Evolutionary conservation across 1,140 invertebrate genomes (phyloP), one percentile per base, ranked within the genome.

Genomic region (Drosophila tropicalis): DNA sequence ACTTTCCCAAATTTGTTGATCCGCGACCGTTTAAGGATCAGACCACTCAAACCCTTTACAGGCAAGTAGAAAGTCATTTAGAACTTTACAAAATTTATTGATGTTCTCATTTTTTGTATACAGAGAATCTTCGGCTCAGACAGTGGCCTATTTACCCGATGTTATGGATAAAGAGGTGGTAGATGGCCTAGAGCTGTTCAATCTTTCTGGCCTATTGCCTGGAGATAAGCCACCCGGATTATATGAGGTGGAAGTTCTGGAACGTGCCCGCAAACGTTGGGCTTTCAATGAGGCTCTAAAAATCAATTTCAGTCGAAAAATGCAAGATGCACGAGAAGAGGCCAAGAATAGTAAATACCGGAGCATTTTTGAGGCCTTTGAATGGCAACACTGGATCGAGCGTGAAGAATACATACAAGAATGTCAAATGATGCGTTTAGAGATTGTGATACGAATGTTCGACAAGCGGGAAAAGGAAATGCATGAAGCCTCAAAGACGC

Each of bases 121-220:
- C 51, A 92, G 91, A 70, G 96, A 97, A 81, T 94, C 94, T 15
- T 95, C 96, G 67, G 93, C 94, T 17, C 96, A 97, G 92, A 97
- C 96, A 1, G 83, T 94, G 55, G 95, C 96, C 1, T 97, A 95
- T 65, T 94, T 95, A 34, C 91, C 91, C 0, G 91, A 93, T 13
- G 93, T 94, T 76, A 91, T 93, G 4, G 74, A 93, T 41, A 75
- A 84, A 5, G 79, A 82, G 0, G 44, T 65, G 9, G 70, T 47
- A 4, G 65, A 79, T 47, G 54, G 17, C 1, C 12, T 91, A 0
- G 91, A 92, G 62, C 58, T 92, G 0, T 91, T 87, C 25, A 79
- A 77, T 15, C 40, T 92, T 32, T 44, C 90, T 13, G 71, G 62
- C 1, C 22, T 90, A 4, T 66, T 92, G 36, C 12, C 70, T 0